Base-by-base conservation (phyloP, 2,888 invertebrate species). In the Pristionchus japonicus region DNA sequence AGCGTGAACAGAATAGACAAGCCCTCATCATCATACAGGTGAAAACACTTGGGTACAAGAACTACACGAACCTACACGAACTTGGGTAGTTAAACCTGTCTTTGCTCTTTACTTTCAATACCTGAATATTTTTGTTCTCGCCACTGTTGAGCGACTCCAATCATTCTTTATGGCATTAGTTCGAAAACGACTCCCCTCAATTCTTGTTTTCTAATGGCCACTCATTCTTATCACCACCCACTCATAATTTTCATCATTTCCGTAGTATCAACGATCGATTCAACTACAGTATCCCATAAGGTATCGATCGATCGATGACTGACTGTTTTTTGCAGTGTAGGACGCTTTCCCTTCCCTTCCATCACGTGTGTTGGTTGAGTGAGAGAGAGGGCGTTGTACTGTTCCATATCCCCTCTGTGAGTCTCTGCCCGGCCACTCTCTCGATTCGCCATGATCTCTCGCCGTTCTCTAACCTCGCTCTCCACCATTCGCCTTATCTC, bases 301-400 rank as follows among this genome's bases (percentile, higher is more conserved):
- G 43, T 77, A n/a, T 43, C 74, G 74, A 77, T 77, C 43, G 77
- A 64, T 64, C 77, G 43, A 3, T 13, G 20, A 31, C 67, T 34
- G 57, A 23, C 67, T 67, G 34, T 67, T 77, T 77, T 77, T 77
- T 77, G 70, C 70, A 70, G 37, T 15, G 13, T 20, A 31, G 70
- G 70, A 70, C 70, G 70, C 77, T 47, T 47, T 27, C 77, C 31
- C 43, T 27, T 20, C 15, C 74, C 23, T 23, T 27, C 77, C 77
- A 77, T 77, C 77, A 77, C 77, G 77, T 77, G 77, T 77, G 77
- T 37, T 34, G 74, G 57, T n/a, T 20, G 6, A 11, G 6, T 43
- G 43, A 11, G 43, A 13, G 77, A 77, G 77, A 77, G 77, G 77
- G 43, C 77, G 77, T 77, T 77, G 77, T 77, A 77, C 77, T 77